Conservation (phyloP, 2,797 vertebrate genomes). For the Crocodylus rhombifer region DNA sequence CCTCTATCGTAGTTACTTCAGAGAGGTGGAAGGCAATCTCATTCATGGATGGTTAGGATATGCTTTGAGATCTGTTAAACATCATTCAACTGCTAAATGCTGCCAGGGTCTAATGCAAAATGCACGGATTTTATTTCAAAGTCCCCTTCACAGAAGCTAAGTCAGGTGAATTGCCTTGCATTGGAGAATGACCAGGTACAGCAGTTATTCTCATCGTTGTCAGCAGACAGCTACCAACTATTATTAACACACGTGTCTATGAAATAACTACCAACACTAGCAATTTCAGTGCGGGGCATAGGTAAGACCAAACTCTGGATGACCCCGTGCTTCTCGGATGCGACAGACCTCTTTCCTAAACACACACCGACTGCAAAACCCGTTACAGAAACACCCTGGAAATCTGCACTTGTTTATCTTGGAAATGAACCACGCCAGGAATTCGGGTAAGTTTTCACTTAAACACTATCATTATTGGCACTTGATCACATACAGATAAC, state of each 20-base stretch:
- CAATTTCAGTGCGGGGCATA: not conserved
- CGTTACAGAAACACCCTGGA: slow-evolving; percentile 44
- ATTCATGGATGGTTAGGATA: not conserved
- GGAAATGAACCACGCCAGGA: slow-evolving; percentile 50
- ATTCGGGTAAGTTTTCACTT: slow-evolving; percentile 57
- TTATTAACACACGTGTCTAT: not conserved
- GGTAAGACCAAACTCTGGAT: slow-evolving; percentile 20
- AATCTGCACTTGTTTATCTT: slow-evolving; percentile 67
- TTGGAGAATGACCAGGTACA: not conserved
- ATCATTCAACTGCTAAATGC: not conserved
- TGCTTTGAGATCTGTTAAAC: not conserved
- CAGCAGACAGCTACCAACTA: not conserved
- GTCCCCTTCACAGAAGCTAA: not conserved
- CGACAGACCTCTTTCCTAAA: slow-evolving; percentile 37
- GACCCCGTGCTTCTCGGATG: not conserved
- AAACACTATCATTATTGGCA: slow-evolving; percentile 47
- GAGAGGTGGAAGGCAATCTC: not conserved
- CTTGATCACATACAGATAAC: slow-evolving; percentile 68
- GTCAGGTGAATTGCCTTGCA: not conserved
- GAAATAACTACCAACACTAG: not conserved
- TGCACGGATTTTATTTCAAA: not conserved
- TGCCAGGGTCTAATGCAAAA: not conserved
- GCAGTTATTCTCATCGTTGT: not conserved
- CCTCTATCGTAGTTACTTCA: not conserved
- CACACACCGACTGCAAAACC: slow-evolving; percentile 12